Evolutionary conservation across 2,113 vertebrate genomes (phyloP).

Genomic region (Cryptotis parvus): DNA sequence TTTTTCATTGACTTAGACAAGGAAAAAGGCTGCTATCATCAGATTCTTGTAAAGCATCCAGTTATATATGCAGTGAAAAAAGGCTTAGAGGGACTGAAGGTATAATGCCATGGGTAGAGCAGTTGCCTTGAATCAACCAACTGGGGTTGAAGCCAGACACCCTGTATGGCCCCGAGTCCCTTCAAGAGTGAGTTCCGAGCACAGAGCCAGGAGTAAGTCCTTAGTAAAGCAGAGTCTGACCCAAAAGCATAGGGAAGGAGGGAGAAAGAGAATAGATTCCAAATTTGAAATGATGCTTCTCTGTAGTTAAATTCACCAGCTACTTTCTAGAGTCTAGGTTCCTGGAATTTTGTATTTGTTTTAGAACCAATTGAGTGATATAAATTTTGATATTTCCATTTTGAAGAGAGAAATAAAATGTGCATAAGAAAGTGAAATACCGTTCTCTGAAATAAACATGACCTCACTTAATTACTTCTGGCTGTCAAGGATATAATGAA

Average conservation of each 20-base stretch:
- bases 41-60: background rate
- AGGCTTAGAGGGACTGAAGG: background rate
- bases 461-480: background rate
- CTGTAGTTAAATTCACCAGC: background rate
- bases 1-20: background rate
- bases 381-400: conserved; percentile 9
- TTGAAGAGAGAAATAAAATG: conserved; percentile 41
- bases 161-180: no score
- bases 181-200: no score
- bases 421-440: background rate
- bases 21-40: background rate
- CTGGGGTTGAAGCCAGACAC: no score
- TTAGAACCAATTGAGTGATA: conserved; percentile 26
- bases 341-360: background rate
- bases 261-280: background rate
- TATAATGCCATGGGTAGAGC: no score
- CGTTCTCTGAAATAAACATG: background rate
- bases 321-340: conserved; percentile 10
- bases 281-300: conserved; percentile 17
- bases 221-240: no score
- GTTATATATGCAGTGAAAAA: background rate
- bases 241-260: no score
- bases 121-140: no score
- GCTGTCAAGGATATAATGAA: background rate
- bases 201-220: no score